These are phyloP conservation scores for Macrotis lagotis DNA, from an alignment of 2,113 vertebrate genomes.

Conservation along the genomic window DNA sequence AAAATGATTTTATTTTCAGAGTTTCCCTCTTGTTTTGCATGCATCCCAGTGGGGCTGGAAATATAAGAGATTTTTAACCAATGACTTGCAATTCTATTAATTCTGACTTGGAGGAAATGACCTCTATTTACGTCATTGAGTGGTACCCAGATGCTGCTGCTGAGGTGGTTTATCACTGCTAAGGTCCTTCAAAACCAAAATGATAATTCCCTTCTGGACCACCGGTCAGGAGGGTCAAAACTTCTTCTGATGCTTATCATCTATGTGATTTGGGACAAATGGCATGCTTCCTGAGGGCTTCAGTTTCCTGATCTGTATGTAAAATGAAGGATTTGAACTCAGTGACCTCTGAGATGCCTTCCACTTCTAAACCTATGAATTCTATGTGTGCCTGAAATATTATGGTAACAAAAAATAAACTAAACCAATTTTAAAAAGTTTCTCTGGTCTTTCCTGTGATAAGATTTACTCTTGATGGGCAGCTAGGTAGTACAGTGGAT, in stretches of 20 bases:
- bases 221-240: background rate
- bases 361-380: background rate
- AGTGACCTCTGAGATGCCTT: background rate
- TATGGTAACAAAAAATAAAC: background rate
- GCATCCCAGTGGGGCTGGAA: background rate
- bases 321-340: background rate
- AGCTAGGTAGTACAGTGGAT: background rate
- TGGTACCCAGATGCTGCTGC: background rate
- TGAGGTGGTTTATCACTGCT: background rate
- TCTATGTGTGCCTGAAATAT: background rate
- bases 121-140: background rate
- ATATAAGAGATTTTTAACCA: background rate
- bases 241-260: background rate
- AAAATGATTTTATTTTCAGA: slow-evolving; percentile 39
- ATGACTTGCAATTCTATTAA: background rate
- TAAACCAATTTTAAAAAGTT: background rate
- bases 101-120: background rate
- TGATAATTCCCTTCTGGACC: background rate
- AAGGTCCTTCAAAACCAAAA: background rate
- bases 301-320: background rate
- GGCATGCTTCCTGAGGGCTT: background rate
- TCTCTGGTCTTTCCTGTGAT: background rate
- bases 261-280: background rate
- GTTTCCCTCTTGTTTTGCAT: background rate
- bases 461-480: background rate